phyloP scores from a whole-genome alignment of 2,888 invertebrate genomes.

The Acronicta aceris region DNA sequence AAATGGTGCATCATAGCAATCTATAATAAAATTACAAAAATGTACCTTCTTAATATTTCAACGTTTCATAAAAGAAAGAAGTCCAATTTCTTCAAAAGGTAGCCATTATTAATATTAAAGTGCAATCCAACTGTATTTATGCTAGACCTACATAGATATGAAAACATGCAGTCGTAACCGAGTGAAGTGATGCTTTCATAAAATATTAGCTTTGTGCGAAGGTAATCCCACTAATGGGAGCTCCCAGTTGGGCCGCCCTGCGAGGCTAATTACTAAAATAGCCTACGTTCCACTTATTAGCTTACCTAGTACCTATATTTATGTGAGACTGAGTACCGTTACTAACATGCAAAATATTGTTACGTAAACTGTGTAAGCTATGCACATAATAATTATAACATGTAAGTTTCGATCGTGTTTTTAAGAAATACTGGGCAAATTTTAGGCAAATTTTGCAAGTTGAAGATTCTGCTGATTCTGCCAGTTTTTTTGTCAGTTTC shows the following conservation, averaged over 20 bases:
- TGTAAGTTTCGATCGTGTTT: no score
- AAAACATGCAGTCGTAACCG: constrained; percentile 35
- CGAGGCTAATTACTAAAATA: constrained; percentile 58
- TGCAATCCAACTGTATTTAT: constrained; percentile 19
- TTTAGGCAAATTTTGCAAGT: no score
- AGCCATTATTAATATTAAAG: constrained; percentile 41
- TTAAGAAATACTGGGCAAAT: no score
- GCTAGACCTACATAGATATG: constrained; percentile 18
- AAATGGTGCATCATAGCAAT: no score
- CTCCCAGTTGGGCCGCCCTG: constrained; percentile 32
- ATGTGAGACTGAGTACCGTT: constrained; percentile 5
- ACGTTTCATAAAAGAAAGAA: constrained; percentile 1
- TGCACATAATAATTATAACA: not conserved
- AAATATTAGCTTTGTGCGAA: constrained; percentile 64
- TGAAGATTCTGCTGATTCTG: no score
- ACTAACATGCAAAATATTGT: constrained; percentile 5
- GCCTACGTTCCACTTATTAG: constrained; percentile 39
- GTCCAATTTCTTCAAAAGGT: constrained; percentile 20
- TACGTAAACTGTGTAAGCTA: not conserved
- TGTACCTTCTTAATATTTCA: not conserved
- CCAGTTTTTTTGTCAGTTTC: no score
- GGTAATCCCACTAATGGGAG: constrained; percentile 66
- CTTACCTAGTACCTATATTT: constrained; percentile 10
- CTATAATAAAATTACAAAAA: no score
- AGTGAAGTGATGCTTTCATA: constrained; percentile 60